phyloP scores from a whole-genome alignment of 2,888 invertebrate genomes.

The Drosophila differens region DNA sequence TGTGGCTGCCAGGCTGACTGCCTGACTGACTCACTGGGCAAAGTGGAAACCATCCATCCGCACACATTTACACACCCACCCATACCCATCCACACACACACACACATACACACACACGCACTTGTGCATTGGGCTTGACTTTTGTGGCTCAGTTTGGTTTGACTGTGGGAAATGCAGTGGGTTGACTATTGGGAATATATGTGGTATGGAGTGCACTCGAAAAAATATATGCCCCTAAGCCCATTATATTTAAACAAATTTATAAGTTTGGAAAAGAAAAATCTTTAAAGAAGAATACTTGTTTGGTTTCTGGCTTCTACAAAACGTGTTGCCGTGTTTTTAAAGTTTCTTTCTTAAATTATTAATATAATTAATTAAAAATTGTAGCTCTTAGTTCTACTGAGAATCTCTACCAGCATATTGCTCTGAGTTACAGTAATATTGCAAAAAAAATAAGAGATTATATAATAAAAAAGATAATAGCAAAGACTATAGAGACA shows the following conservation, averaged over 20 bases:
- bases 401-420: background rate
- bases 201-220: slow-evolving; percentile 5
- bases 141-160: slow-evolving; percentile 58
- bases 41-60: slow-evolving; percentile 40
- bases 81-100: slow-evolving; percentile 2
- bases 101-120: slow-evolving; percentile 27
- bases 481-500: background rate
- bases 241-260: background rate
- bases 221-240: background rate
- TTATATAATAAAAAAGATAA: background rate
- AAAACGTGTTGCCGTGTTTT: background rate
- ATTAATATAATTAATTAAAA: background rate
- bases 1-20: slow-evolving; percentile 66
- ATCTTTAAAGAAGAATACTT: background rate
- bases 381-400: background rate
- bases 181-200: slow-evolving; percentile 11
- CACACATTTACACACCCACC: slow-evolving; percentile 28
- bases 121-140: slow-evolving; percentile 54
- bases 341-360: background rate
- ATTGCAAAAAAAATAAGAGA: background rate
- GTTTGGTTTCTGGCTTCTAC: background rate
- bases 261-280: background rate
- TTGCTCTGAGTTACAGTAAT: background rate
- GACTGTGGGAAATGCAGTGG: slow-evolving; percentile 27
- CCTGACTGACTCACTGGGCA: slow-evolving; percentile 56